A percentile compares a stretch with the other conserved stretches of the same genome.
Evolutionary conservation across 2,797 vertebrate genomes (phyloP).

Genomic region (Enteromius unitaeniatus): DNA sequence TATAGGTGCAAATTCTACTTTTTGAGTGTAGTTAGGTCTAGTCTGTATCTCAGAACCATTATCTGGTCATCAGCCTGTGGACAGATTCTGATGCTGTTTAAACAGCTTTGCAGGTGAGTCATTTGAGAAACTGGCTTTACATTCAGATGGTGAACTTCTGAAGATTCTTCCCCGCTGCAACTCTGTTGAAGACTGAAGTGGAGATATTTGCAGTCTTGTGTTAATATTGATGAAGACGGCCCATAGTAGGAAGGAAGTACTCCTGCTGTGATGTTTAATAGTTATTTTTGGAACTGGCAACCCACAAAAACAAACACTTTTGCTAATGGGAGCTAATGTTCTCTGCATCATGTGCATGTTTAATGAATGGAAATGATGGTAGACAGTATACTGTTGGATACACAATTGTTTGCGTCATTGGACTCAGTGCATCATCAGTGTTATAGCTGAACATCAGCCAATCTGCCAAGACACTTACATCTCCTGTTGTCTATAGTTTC

Average conservation of each 20-base stretch:
- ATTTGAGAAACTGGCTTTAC: neutral
- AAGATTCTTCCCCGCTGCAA: neutral
- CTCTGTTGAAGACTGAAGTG: conserved; percentile 7
- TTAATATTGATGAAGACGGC: conserved; percentile 25
- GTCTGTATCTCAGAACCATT: neutral
- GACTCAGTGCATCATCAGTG: neutral
- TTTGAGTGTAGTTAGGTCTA: conserved; percentile 7
- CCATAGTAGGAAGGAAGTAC: conserved; percentile 28
- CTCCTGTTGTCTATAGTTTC: conserved; percentile 23
- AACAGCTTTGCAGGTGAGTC: conserved; percentile 4
- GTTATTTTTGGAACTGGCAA: conserved; percentile 47
- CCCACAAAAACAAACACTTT: conserved; percentile 33
- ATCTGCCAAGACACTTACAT: neutral
- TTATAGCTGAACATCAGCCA: neutral
- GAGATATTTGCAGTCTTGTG: conserved; percentile 18
- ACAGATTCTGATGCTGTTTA: neutral
- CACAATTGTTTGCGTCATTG: neutral
- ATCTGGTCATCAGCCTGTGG: neutral
- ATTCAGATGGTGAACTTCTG: neutral
- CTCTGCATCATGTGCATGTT: neutral
- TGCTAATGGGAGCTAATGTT: conserved; percentile 36
- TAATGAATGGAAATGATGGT: neutral
- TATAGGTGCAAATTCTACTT: neutral
- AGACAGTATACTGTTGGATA: neutral
- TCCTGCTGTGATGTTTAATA: conserved; percentile 40